These are phyloP conservation scores for Gonatopus flavifemur DNA, from an alignment of 1,140 invertebrate genomes.

Conservation along the genomic window DNA sequence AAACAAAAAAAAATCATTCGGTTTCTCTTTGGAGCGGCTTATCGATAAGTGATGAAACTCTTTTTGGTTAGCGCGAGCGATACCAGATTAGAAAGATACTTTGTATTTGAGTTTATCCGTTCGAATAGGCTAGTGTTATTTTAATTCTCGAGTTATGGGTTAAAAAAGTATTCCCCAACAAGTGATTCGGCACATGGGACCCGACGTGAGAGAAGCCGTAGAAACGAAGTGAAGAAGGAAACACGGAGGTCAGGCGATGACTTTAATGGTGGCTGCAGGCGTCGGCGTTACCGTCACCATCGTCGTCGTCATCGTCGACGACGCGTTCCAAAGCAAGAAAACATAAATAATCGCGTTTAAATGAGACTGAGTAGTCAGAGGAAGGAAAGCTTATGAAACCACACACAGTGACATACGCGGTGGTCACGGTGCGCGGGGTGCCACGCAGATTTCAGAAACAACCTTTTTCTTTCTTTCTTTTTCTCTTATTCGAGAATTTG, in stretches of 20 bases:
- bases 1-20: too few relatives aligned
- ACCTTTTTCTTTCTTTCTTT: neutral
- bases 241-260: slow-evolving; percentile 44
- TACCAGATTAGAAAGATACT: too few relatives aligned
- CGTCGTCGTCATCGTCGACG: slow-evolving; percentile 27
- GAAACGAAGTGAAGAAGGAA: slow-evolving; percentile 10
- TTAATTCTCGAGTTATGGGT: too few relatives aligned
- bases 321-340: slow-evolving; percentile 50
- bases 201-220: slow-evolving; percentile 2
- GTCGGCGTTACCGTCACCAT: too few relatives aligned
- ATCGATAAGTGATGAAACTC: too few relatives aligned
- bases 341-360: slow-evolving; percentile 61
- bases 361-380: slow-evolving; percentile 50
- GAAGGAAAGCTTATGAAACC: slow-evolving; percentile 33
- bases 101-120: too few relatives aligned
- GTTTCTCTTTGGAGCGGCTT: too few relatives aligned
- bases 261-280: slow-evolving; percentile 56
- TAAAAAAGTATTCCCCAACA: too few relatives aligned
- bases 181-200: neutral
- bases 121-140: too few relatives aligned
- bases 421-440: slow-evolving; percentile 10
- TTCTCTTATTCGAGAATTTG: too few relatives aligned
- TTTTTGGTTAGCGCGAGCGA: too few relatives aligned
- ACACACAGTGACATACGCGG: slow-evolving; percentile 44
- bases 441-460: too few relatives aligned